Percentiles rank a stretch among this genome's conserved stretches.
Evolutionary conservation across 2,888 invertebrate genomes (phyloP).

Genomic region (Arge pagana): DNA sequence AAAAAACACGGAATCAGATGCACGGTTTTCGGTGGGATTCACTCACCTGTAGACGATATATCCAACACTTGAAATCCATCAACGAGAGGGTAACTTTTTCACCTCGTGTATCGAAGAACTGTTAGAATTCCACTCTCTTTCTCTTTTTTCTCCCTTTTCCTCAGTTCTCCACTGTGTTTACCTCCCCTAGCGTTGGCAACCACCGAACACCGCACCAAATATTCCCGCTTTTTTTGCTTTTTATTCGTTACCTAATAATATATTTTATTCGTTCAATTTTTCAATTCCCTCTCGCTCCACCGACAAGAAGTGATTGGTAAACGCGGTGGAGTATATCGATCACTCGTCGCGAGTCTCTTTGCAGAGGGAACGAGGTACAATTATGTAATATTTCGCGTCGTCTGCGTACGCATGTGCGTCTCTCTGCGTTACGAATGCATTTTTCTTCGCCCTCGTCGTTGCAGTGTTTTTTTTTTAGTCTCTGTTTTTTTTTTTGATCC

Average conservation of each 20-base stretch:
- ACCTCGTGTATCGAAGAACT: not conserved
- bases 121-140: constrained; percentile 30
- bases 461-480: too few relatives aligned
- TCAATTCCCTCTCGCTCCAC: too few relatives aligned
- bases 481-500: too few relatives aligned
- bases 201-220: not conserved
- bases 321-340: too few relatives aligned
- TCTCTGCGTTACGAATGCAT: too few relatives aligned
- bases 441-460: too few relatives aligned
- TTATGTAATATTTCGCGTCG: too few relatives aligned
- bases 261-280: constrained; percentile 32
- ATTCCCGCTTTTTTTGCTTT: constrained; percentile 10
- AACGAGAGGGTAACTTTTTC: not conserved
- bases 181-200: constrained; percentile 12
- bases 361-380: too few relatives aligned
- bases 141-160: constrained; percentile 27
- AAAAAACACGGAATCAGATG: constrained; percentile 30
- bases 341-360: too few relatives aligned
- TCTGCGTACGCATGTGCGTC: too few relatives aligned
- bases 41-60: constrained; percentile 11
- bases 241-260: constrained; percentile 21
- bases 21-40: not conserved
- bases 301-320: too few relatives aligned
- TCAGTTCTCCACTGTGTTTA: constrained; percentile 28
- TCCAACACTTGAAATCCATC: constrained; percentile 16